These are phyloP conservation scores for Chiloscyllium punctatum DNA, from an alignment of 2,797 vertebrate species.

Conservation along the genomic window DNA sequence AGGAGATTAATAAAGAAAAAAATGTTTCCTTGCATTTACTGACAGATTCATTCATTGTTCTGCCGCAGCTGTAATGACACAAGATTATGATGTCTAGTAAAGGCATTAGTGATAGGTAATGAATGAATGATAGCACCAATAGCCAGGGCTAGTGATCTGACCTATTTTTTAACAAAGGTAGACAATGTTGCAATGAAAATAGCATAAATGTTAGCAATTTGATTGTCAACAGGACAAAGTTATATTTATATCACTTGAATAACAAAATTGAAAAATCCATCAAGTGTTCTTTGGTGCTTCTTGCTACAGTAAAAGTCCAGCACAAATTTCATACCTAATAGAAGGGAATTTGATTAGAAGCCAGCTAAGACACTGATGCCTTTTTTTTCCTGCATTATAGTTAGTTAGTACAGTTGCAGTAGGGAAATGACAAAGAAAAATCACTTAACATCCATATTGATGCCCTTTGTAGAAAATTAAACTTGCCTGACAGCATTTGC, in stretches of 20 bases:
- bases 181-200: background rate
- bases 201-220: background rate
- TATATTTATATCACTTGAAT: background rate
- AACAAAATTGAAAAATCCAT: conserved; percentile 7
- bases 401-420: background rate
- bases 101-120: background rate
- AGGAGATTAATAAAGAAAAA: conserved; percentile 25
- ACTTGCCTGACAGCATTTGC: background rate
- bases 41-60: conserved; percentile 6
- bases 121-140: background rate
- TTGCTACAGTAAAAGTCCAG: background rate
- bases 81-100: conserved; percentile 8
- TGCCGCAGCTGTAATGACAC: background rate
- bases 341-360: background rate
- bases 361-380: background rate
- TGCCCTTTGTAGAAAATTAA: conserved; percentile 6
- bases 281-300: background rate
- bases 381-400: background rate
- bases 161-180: background rate
- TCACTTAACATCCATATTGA: background rate
- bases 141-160: background rate
- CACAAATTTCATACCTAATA: background rate
- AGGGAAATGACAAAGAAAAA: background rate
- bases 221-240: background rate
- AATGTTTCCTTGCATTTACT: background rate